These are phyloP conservation scores for Melanotaenia nigrans DNA, from an alignment of 2,797 vertebrate species.

Conservation along the genomic window DNA sequence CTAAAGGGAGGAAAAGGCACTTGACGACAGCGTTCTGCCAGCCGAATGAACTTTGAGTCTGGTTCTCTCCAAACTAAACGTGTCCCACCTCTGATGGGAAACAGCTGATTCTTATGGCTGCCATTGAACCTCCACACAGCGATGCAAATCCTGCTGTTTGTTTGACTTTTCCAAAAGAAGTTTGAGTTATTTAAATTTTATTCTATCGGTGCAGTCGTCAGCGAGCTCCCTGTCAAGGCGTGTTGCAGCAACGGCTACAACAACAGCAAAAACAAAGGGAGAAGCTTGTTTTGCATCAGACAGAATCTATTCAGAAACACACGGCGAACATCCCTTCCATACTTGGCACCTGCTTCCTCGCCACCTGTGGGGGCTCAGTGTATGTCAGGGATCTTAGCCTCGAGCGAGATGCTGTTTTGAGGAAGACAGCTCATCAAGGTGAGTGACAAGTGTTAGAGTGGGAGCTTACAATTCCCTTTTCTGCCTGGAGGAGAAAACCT, in stretches of 20 bases:
- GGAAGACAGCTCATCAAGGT: conserved; percentile 63
- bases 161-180: conserved; percentile 43
- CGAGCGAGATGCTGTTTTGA: conserved; percentile 44
- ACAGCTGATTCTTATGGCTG: conserved; percentile 17
- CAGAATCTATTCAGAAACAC: background rate
- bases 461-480: conserved; percentile 34
- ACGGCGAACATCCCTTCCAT: background rate
- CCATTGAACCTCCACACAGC: conserved; percentile 32
- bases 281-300: conserved; percentile 28
- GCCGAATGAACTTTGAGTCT: conserved; percentile 14
- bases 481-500: conserved; percentile 37
- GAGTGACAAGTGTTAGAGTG: conserved; percentile 60
- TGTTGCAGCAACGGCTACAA: conserved; percentile 14
- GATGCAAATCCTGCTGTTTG: conserved; percentile 52
- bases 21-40: conserved; percentile 9
- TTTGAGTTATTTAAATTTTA: conserved; percentile 23
- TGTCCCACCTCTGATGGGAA: conserved; percentile 34
- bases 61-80: conserved; percentile 15
- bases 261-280: conserved; percentile 25
- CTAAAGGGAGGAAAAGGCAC: conserved; percentile 18
- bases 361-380: conserved; percentile 21
- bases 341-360: conserved; percentile 23
- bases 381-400: conserved; percentile 51
- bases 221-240: conserved; percentile 32
- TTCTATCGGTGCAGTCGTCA: conserved; percentile 13